phyloP scores from a whole-genome alignment of 2,113 vertebrate species.

The Neotragus moschatus region DNA sequence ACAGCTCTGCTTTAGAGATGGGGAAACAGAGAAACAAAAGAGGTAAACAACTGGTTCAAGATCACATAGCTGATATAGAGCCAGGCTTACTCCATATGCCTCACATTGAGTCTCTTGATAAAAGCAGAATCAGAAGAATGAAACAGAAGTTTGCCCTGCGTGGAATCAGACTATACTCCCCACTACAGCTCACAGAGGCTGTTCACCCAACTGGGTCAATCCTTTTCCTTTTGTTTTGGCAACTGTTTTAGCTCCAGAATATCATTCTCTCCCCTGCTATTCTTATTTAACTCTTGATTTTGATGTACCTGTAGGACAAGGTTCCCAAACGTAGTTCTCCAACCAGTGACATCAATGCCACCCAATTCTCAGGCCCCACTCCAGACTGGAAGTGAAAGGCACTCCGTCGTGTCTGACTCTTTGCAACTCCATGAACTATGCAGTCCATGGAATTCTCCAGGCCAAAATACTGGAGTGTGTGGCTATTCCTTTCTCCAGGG shows the following conservation, averaged over 20 bases:
- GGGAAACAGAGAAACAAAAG: neutral
- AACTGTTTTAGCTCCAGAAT: neutral
- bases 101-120: neutral
- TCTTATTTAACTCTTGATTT: neutral
- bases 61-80: neutral
- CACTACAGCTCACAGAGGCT: neutral
- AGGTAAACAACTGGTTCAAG: neutral
- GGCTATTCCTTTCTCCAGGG: neutral
- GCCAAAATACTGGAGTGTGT: neutral
- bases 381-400: neutral
- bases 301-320: neutral
- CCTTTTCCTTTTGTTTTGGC: neutral
- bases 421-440: neutral
- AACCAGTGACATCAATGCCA: neutral
- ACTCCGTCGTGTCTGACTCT: fast-evolving
- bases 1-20: neutral
- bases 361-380: neutral
- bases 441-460: neutral
- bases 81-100: neutral
- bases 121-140: neutral
- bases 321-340: neutral
- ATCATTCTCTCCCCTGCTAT: neutral
- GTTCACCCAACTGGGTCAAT: neutral
- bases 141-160: neutral
- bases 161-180: neutral